Evolutionary conservation across 2,888 invertebrate genomes (phyloP).

Genomic region (Odontocolon sp.): DNA sequence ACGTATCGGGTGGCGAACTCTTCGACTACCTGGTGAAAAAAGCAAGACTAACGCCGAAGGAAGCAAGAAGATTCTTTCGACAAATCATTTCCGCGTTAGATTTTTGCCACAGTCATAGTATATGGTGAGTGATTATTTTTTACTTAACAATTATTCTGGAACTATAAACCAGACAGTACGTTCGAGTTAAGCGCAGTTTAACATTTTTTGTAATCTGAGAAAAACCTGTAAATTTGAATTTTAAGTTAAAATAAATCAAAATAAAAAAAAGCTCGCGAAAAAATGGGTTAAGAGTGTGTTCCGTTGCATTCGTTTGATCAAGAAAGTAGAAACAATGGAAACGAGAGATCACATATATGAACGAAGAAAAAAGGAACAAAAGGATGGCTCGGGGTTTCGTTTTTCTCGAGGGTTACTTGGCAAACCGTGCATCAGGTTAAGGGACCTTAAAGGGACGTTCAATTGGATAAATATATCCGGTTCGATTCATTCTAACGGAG

Average conservation of each 20-base stretch:
- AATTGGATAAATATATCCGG: slow-evolving; percentile 1
- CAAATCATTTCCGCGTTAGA: slow-evolving; percentile 99
- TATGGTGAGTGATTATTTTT: slow-evolving; percentile 87
- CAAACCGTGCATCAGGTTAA: not conserved
- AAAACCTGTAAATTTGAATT: no score
- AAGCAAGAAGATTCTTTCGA: slow-evolving; percentile 97
- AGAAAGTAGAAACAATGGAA: slow-evolving; percentile 56
- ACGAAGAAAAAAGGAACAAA: slow-evolving; percentile 27
- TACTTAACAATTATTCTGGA: not conserved
- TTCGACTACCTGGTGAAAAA: slow-evolving; percentile 99
- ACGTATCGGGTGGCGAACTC: slow-evolving; percentile 99
- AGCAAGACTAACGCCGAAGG: slow-evolving; percentile 98
- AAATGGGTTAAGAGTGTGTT: slow-evolving; percentile 58
- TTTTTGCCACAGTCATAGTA: slow-evolving; percentile 99
- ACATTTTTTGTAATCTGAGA: no score
- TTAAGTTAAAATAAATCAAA: slow-evolving; percentile 1
- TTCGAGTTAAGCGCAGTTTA: not conserved
- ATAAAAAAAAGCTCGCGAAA: not conserved
- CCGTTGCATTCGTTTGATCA: slow-evolving; percentile 53
- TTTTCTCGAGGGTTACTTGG: slow-evolving; percentile 27
- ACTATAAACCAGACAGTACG: no score
- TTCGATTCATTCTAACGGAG: slow-evolving; percentile 24
- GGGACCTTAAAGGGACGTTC: not conserved
- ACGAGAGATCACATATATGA: slow-evolving; percentile 8
- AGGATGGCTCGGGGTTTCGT: slow-evolving; percentile 39